These are phyloP conservation scores for Entomobrya proxima DNA, from an alignment of 2,888 invertebrate species.

Conservation along the genomic window DNA sequence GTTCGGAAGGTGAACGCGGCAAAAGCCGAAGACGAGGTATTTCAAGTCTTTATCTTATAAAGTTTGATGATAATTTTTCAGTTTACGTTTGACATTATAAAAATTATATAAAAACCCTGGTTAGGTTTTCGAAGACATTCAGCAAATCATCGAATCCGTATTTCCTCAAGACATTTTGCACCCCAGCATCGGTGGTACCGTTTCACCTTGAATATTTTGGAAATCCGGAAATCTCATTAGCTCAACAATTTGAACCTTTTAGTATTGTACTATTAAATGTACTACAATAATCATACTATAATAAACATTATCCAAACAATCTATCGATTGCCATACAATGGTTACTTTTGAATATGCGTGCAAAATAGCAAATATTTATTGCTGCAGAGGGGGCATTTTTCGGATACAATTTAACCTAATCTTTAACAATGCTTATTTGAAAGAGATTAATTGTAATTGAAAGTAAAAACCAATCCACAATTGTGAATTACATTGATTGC, in stretches of 20 bases:
- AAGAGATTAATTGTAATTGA: no score
- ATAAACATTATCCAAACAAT: no score
- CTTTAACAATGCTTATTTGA: no score
- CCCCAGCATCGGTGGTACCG: neutral
- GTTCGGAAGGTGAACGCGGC: slow-evolving; percentile 87
- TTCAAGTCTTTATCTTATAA: neutral
- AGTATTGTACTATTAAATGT: no score
- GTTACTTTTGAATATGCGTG: no score
- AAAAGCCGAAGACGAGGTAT: slow-evolving; percentile 82
- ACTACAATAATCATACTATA: no score
- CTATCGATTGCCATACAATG: no score
- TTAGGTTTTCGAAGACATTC: slow-evolving; percentile 46
- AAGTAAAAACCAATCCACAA: neutral
- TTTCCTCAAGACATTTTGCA: neutral
- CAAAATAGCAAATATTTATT: no score
- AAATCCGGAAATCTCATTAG: no score
- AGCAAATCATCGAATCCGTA: neutral
- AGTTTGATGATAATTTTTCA: slow-evolving; percentile 45
- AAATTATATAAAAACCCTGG: neutral
- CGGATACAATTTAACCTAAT: no score
- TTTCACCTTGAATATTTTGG: slow-evolving; percentile 27
- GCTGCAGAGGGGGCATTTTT: no score
- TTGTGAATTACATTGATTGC: neutral
- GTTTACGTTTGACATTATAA: neutral
- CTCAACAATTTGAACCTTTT: no score